Conservation (phyloP, 2,797 vertebrate species). For the Acanthurus lineatus region DNA sequence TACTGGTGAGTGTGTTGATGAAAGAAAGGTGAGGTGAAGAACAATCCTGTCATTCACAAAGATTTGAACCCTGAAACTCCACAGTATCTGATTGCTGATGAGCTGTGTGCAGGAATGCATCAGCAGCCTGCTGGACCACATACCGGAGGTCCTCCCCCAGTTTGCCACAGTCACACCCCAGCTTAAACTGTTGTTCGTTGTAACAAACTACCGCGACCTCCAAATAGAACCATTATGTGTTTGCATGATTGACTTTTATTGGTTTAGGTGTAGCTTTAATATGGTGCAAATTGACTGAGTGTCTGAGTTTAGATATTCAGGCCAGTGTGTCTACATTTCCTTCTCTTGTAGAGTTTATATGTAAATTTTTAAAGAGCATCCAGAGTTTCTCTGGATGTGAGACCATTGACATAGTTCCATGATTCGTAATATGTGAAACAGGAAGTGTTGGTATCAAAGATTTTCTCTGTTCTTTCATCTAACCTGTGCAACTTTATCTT, state of each 20-base stretch:
- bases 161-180: constrained; percentile 41
- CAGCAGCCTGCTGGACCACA: constrained; percentile 64
- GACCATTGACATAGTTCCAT: constrained; percentile 2
- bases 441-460: too few relatives aligned
- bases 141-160: constrained; percentile 46
- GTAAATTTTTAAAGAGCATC: too few relatives aligned
- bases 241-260: neutral
- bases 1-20: constrained; percentile 4
- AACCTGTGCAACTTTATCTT: too few relatives aligned
- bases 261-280: neutral
- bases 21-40: constrained; percentile 26
- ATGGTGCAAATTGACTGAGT: neutral
- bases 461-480: too few relatives aligned
- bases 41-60: constrained; percentile 58
- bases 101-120: constrained; percentile 63
- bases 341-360: neutral
- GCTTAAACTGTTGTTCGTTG: constrained; percentile 35
- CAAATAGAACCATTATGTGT: neutral
- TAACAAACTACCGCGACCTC: constrained; percentile 8
- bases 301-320: neutral
- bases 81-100: constrained; percentile 26
- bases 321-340: neutral
- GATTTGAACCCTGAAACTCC: constrained; percentile 53
- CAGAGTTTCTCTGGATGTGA: neutral
- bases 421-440: neutral